These are phyloP conservation scores for Athene cunicularia DNA, from an alignment of 2,113 vertebrate species.

Conservation along the genomic window DNA sequence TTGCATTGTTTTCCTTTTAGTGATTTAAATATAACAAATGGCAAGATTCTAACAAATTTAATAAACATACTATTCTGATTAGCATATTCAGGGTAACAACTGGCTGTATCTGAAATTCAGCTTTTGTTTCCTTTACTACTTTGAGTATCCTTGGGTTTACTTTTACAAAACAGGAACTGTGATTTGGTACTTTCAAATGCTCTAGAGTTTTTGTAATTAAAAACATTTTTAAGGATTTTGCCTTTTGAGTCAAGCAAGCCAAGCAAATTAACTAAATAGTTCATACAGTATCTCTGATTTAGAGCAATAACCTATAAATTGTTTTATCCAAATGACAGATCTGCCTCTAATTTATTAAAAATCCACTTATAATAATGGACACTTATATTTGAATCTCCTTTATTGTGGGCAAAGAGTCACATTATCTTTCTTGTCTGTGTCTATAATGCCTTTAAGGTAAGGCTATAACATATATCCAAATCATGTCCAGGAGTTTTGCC, in stretches of 20 bases:
- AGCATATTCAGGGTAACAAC: constrained; percentile 17
- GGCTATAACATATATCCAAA: neutral
- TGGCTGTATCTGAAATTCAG: constrained; percentile 43
- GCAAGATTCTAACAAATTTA: constrained; percentile 4
- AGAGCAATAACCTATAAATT: constrained; percentile 29
- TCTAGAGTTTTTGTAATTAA: constrained; percentile 60
- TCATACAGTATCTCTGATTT: constrained; percentile 36
- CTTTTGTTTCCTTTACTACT: constrained; percentile 30
- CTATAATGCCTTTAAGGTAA: neutral
- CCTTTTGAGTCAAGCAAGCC: neutral
- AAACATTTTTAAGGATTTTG: constrained; percentile 47
- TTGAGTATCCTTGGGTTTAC: constrained; percentile 35
- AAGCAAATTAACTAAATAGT: constrained; percentile 34
- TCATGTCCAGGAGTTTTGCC: neutral
- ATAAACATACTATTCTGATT: neutral
- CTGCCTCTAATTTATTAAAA: constrained; percentile 9
- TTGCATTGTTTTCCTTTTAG: constrained; percentile 3
- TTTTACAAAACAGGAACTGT: constrained; percentile 47
- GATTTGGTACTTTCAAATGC: constrained; percentile 40
- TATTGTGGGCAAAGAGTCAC: neutral
- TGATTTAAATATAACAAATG: constrained; percentile 20
- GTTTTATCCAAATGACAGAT: constrained; percentile 31
- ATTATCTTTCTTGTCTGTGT: neutral
- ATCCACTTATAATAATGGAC: neutral
- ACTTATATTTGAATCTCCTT: neutral